A percentile compares a stretch with the other conserved stretches of the same genome.
Conservation (phyloP, 2,797 vertebrate genomes). For the Decapterus maruadsi region DNA sequence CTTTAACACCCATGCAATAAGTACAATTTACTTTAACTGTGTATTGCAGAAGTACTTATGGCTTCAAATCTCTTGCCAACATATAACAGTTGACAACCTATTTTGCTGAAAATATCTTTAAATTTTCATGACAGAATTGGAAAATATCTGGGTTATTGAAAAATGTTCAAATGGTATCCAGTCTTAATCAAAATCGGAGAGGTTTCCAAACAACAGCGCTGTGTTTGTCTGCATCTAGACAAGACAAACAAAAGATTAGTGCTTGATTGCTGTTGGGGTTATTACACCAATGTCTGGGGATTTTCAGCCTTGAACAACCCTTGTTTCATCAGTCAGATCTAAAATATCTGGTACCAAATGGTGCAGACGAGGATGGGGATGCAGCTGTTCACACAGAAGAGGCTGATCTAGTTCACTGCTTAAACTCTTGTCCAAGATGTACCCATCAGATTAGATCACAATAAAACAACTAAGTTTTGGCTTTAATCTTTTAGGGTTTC, state of each 20-base stretch:
- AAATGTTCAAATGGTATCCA: neutral
- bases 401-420: conserved; percentile 42
- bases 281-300: conserved; percentile 36
- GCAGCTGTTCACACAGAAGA: conserved; percentile 48
- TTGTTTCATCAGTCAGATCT: conserved; percentile 47
- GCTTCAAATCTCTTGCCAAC: neutral
- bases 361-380: conserved; percentile 21
- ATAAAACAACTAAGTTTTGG: conserved; percentile 53
- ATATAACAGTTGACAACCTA: neutral
- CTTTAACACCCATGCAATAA: neutral
- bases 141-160: neutral
- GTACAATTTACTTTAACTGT: neutral
- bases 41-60: neutral
- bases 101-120: neutral
- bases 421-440: conserved; percentile 56
- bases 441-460: conserved; percentile 63
- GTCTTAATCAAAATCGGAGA: conserved; percentile 5
- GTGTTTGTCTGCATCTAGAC: conserved; percentile 28
- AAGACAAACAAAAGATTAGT: conserved; percentile 58
- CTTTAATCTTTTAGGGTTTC: conserved; percentile 49
- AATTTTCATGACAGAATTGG: neutral
- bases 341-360: conserved; percentile 48
- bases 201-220: conserved; percentile 19
- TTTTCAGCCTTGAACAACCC: conserved; percentile 54
- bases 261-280: conserved; percentile 53